Evolutionary conservation across 1,140 invertebrate genomes (phyloP).

Genomic region (Carposina sasakii): DNA sequence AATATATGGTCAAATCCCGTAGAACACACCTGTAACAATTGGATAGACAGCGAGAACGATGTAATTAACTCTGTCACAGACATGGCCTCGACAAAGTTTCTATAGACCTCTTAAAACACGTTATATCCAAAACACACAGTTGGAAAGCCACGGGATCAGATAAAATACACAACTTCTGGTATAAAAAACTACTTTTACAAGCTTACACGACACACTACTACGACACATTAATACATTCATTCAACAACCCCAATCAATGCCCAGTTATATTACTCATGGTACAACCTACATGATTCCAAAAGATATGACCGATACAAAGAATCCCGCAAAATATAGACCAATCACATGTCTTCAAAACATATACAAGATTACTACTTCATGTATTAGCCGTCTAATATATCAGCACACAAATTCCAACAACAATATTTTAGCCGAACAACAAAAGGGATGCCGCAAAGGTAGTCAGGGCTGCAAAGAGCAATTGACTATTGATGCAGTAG

Average conservation of each 20-base stretch:
- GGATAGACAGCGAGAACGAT: neutral
- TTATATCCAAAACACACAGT: conserved; percentile 14
- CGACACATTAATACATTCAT: conserved; percentile 3
- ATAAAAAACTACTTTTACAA: conserved; percentile 22
- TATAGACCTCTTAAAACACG: neutral
- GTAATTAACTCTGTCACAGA: too few species aligned
- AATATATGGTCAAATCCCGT: conserved; percentile 6
- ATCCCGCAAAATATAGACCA: neutral
- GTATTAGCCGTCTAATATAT: conserved; percentile 4
- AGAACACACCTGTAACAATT: neutral
- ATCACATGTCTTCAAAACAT: neutral
- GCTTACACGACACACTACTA: conserved; percentile 5
- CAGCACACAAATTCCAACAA: neutral
- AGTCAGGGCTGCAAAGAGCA: neutral
- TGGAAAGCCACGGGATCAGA: conserved; percentile 25
- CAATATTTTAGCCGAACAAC: neutral
- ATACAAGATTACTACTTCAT: neutral
- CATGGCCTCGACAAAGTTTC: neutral
- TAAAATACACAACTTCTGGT: neutral
- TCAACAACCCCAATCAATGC: neutral
- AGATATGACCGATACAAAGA: neutral
- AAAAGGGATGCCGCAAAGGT: neutral
- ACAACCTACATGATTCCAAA: conserved; percentile 1
- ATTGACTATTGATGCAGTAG: neutral
- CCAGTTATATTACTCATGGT: neutral